A percentile compares a stretch with the other conserved stretches of the same genome.
phyloP scores from a whole-genome alignment of 2,797 vertebrate species.

The Crax fasciolata region DNA sequence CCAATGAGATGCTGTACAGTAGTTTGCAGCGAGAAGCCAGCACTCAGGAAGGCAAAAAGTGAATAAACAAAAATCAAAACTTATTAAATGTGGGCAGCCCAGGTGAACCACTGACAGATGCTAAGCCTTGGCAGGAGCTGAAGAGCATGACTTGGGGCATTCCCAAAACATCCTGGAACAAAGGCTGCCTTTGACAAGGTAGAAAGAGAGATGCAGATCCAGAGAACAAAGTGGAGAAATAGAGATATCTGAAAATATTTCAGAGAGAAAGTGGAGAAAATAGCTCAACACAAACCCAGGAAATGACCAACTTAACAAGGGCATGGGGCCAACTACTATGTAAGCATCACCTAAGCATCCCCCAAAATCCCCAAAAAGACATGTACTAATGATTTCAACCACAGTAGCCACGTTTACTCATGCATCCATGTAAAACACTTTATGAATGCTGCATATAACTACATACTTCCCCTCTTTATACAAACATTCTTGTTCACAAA shows the following conservation, averaged over 20 bases:
- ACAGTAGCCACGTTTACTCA: not conserved
- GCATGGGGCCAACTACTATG: fast-evolving
- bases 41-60: not conserved
- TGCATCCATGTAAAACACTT: not conserved
- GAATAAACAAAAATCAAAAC: not conserved
- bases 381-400: not conserved
- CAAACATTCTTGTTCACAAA: not conserved
- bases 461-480: not conserved
- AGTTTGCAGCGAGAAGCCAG: not conserved
- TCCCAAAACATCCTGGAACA: not conserved
- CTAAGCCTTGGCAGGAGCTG: not conserved
- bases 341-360: not conserved
- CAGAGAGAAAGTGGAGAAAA: not conserved
- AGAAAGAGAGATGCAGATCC: not conserved
- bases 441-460: not conserved
- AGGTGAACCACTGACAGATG: not conserved
- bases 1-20: not conserved
- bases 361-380: not conserved
- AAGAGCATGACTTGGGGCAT: not conserved
- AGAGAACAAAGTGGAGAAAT: not conserved
- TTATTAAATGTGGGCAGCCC: fast-evolving
- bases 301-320: not conserved
- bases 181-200: not conserved
- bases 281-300: not conserved
- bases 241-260: not conserved